Evolutionary conservation across 1,140 invertebrate species (phyloP).

Genomic region (Cydia strobilella): DNA sequence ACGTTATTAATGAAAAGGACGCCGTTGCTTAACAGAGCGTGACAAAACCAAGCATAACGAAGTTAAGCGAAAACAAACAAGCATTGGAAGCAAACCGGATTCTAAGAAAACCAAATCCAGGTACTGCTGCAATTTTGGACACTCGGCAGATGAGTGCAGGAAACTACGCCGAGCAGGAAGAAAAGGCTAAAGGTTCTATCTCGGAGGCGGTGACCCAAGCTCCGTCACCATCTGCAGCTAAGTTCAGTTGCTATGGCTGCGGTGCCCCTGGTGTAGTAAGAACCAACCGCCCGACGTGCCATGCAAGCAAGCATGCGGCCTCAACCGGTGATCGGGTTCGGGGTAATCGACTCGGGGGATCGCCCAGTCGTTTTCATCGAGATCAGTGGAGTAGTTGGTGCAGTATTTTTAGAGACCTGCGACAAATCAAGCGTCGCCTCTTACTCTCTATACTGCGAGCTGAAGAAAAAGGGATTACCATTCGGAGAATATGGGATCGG

Average conservation of each 20-base stretch:
- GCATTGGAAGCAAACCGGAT: not conserved
- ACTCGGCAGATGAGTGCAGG: not conserved
- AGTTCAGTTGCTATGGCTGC: constrained; percentile 36
- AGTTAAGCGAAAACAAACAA: not conserved
- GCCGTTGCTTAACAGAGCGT: not conserved
- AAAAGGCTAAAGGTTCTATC: not conserved
- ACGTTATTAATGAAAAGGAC: too few relatives aligned
- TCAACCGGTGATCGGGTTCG: not conserved
- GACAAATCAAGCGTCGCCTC: too few relatives aligned
- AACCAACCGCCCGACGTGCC: constrained; percentile 33
- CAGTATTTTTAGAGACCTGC: too few relatives aligned
- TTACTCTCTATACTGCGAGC: too few relatives aligned
- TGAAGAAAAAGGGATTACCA: too few relatives aligned
- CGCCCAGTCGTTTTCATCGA: too few relatives aligned
- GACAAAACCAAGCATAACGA: not conserved
- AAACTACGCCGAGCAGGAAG: not conserved
- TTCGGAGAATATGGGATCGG: too few relatives aligned
- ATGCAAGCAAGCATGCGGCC: not conserved
- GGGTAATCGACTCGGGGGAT: not conserved
- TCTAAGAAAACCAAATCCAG: not conserved
- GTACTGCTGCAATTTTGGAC: not conserved
- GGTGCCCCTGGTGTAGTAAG: constrained; percentile 32
- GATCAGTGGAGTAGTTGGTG: too few relatives aligned
- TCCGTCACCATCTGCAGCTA: constrained; percentile 3
- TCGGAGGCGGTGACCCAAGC: not conserved